phyloP scores from a whole-genome alignment of 2,113 vertebrate genomes.

The Sinocyclocheilus anophthalmus region DNA sequence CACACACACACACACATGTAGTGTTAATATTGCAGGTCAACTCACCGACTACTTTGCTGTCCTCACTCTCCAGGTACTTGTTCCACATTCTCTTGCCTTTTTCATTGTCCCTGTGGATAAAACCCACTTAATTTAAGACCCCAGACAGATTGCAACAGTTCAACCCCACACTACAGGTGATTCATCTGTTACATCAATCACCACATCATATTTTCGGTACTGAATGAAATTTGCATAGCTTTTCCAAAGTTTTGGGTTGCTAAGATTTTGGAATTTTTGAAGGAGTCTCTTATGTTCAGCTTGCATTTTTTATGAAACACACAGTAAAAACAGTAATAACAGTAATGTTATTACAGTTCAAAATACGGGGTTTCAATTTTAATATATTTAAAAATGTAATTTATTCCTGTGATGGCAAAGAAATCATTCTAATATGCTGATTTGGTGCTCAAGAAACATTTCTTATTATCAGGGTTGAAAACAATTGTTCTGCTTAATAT shows the following conservation, averaged over 20 bases:
- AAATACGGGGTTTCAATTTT: neutral
- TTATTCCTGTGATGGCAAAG: no score
- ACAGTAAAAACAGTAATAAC: neutral
- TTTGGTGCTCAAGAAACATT: no score
- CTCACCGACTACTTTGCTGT: slow-evolving; percentile 94
- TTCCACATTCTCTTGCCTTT: slow-evolving; percentile 94
- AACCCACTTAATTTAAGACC: slow-evolving; percentile 25
- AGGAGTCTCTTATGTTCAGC: neutral
- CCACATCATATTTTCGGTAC: neutral
- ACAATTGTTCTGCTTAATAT: no score
- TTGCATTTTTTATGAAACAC: neutral
- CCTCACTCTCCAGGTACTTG: slow-evolving; percentile 89
- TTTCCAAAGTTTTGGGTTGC: no score
- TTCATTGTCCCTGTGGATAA: slow-evolving; percentile 83
- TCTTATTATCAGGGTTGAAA: no score
- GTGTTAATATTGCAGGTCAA: neutral
- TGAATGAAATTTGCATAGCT: no score
- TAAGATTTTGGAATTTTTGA: no score
- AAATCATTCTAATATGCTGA: no score
- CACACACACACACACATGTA: neutral
- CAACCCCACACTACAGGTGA: slow-evolving; percentile 3
- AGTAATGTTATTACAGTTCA: neutral
- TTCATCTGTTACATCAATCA: slow-evolving; percentile 22
- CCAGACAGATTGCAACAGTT: neutral
- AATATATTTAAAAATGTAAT: no score